These are phyloP conservation scores for Saguinus midas DNA, from an alignment of 2,113 vertebrate species.

Conservation along the genomic window DNA sequence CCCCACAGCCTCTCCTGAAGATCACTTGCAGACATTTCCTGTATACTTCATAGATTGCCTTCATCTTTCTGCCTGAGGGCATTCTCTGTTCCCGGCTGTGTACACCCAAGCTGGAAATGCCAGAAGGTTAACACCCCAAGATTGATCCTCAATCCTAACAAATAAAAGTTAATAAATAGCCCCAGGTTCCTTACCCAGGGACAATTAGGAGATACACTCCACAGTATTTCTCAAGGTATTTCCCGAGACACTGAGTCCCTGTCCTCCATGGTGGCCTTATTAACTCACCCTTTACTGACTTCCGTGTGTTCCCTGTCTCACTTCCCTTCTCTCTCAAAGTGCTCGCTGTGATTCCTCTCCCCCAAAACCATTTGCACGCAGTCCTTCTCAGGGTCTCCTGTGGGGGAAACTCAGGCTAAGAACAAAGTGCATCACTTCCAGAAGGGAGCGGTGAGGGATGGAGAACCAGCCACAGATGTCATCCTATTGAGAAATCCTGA, in stretches of 20 bases:
- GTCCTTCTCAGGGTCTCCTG: neutral
- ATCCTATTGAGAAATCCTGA: neutral
- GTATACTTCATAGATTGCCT: neutral
- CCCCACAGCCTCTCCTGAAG: neutral
- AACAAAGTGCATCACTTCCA: neutral
- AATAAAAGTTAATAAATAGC: neutral
- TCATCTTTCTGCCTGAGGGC: neutral
- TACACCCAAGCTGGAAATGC: neutral
- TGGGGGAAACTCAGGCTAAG: neutral
- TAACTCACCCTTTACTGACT: neutral
- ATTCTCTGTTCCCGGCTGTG: neutral
- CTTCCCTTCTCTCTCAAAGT: neutral
- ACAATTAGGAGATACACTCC: neutral
- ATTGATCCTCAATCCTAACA: neutral
- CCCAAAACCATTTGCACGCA: neutral
- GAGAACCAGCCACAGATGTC: neutral
- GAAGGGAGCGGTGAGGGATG: neutral
- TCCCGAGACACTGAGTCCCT: neutral
- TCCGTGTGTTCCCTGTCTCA: neutral
- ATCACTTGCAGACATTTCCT: neutral
- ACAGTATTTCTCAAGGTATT: neutral
- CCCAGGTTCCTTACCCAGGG: neutral
- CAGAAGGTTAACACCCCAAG: neutral
- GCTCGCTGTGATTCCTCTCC: neutral
- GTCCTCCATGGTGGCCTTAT: neutral